Base-by-base conservation (phyloP, 1,140 invertebrate genomes). In the Calephelis nemesis region DNA sequence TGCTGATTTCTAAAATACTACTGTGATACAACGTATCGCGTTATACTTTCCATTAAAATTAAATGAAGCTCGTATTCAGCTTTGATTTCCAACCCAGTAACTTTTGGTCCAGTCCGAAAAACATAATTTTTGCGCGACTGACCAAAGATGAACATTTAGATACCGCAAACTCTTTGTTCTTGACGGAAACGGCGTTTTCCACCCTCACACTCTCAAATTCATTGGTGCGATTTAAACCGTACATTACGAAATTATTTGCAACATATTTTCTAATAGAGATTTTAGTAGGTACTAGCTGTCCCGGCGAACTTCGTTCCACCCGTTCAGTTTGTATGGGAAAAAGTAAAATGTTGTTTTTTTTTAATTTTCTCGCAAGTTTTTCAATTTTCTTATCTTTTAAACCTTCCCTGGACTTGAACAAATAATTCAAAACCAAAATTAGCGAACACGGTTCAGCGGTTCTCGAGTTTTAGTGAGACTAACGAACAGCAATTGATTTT, bases 81-180 rank as follows among this genome's bases (percentile, higher is more conserved):
- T 45, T 63, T 81, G 74, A 71, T 84, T 91, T 91, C 84, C 87
- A 83, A 65, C 63, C 80, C 78, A 88, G 77, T 84, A 74, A 82
- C 68, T 86, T 78, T 73, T 52, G 71, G 49, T 52, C 66, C 79
- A 72, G 86, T 84, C 88, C 88, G 86, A 91, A 91, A 91, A 90
- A 89, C 88, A 91, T 91, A 91, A 91, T 91, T 91, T 91, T 91
- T 91, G 88, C 82, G 79, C 81, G 81, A 88, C 82, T 87, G 84
- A 83, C 87, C 88, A 88, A 88, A 89, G 88, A 91, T 91, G 84
- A 85, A 83, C 83, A 87, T 89, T 91, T 85, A 89, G 88, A 91
- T 91, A 89, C 83, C 81, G 65, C 85, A 83, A 74, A 70, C 71
- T 84, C 77, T 88, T 84, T 88, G 83, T 85, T 79, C 72, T 13